Base-by-base conservation (phyloP, 2,113 vertebrate genomes). In the Serinus canaria region DNA sequence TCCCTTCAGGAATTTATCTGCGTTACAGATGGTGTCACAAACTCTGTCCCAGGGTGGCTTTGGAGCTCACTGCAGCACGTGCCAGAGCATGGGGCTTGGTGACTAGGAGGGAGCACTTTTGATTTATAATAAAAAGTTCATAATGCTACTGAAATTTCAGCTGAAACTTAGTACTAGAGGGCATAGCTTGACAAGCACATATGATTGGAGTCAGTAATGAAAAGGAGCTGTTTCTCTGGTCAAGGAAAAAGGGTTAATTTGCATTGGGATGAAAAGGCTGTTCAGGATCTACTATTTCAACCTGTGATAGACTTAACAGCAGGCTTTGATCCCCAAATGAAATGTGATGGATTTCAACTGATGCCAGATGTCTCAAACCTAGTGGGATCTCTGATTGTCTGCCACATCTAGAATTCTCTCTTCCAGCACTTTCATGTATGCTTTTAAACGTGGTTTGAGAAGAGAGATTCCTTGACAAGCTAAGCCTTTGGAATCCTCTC, bases 281-380 rank as follows among this genome's bases (percentile, higher is more conserved):
- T 81, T 92, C 79, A 95, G 93, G 93, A 96, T 96, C 94, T 96
- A 93, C 95, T 92, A 16, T 96, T 96, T 93, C 96, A 96, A 95
- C 94, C 85, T 93, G 88, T 87, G 95, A 89, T 96, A 92, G 93
- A 90, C 93, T 95, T 95, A 95, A 72, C 92, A 94, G 95, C 96
- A 88, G 95, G 94, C 97, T 98, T 97, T 97, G 98, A 97, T 97
- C 97, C 96, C 94, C 97, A 97, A 96, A 97, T 97, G 97, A 97
- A 97, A 97, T 96, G 97, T 97, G 96, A 97, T 98, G 96, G 97
- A 96, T 98, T 97, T 97, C 97, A 97, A 98, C 97, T 97, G 97
- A 98, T 98, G 97, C 97, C 98, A 98, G 98, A 97, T 98, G 98
- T 97, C 97, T 96, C 95, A 97, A 98, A 94, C 97, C 92, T 96